Evolutionary conservation across 1,140 invertebrate species (phyloP).

Genomic region (Philopotamus ludificatus): DNA sequence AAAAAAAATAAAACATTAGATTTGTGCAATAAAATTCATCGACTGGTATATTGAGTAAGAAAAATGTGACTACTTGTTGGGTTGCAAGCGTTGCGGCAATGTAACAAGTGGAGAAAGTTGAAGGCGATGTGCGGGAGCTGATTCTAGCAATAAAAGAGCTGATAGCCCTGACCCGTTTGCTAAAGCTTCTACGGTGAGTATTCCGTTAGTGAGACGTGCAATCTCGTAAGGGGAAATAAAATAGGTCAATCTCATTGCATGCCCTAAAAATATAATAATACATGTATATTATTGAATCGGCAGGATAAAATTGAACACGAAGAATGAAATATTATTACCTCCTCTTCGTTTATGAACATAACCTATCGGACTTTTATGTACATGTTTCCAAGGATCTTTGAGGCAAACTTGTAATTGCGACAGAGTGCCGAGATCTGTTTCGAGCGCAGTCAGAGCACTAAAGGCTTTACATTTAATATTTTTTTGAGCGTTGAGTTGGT

Average conservation of each 20-base stretch:
- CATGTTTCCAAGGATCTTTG: constrained; percentile 82
- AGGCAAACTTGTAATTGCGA: constrained; percentile 74
- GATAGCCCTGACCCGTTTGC: constrained; percentile 65
- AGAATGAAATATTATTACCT: constrained; percentile 51
- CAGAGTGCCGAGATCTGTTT: constrained; percentile 84
- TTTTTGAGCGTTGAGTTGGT: constrained; percentile 91
- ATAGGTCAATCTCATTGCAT: constrained; percentile 91
- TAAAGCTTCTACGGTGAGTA: constrained; percentile 28
- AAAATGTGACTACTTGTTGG: constrained; percentile 65
- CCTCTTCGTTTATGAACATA: constrained; percentile 74
- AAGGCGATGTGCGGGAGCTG: constrained; percentile 82
- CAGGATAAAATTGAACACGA: too few species aligned
- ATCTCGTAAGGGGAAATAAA: constrained; percentile 95
- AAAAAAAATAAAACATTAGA: constrained; percentile 36
- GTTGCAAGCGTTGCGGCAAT: constrained; percentile 67
- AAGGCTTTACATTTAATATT: constrained; percentile 93
- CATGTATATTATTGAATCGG: too few species aligned
- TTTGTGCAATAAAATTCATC: not conserved
- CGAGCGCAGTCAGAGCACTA: constrained; percentile 86
- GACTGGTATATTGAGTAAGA: constrained; percentile 5
- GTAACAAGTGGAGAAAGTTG: constrained; percentile 81
- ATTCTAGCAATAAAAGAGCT: constrained; percentile 87
- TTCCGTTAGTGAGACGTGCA: constrained; percentile 43
- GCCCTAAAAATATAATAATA: too few species aligned
- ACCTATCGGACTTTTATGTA: constrained; percentile 89